A percentile compares a stretch with the other conserved stretches of the same genome.
Conservation (phyloP, 2,888 invertebrate species). For the Drepanosiphum platanoidis region DNA sequence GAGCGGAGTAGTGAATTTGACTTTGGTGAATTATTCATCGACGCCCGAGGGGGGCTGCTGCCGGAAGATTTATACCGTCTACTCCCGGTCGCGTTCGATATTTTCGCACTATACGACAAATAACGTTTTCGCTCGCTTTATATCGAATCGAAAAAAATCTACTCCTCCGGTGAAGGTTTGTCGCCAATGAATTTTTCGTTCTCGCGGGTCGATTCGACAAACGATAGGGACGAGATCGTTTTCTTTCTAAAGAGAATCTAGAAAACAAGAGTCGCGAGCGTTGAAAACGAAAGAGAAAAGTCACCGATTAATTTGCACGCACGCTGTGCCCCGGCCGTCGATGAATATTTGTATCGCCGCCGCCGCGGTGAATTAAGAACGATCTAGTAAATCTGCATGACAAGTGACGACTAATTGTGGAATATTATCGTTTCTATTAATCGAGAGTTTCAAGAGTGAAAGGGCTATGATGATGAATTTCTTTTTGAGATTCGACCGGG, state of each 20-base stretch:
- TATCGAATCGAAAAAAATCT: too few relatives aligned
- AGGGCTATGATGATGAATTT: not conserved
- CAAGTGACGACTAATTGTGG: not conserved
- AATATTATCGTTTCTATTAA: not conserved
- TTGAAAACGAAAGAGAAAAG: slow-evolving; percentile 46
- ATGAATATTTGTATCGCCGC: not conserved
- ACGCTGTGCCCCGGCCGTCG: slow-evolving; percentile 39
- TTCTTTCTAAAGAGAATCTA: slow-evolving; percentile 27
- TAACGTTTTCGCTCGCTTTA: too few relatives aligned
- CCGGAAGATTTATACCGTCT: not conserved
- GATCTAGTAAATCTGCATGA: slow-evolving; percentile 30
- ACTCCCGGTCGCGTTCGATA: too few relatives aligned
- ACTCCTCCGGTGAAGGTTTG: too few relatives aligned
- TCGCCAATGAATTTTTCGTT: too few relatives aligned
- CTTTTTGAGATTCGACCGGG: not conserved
- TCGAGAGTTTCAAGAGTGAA: not conserved
- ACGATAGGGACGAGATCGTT: slow-evolving; percentile 3
- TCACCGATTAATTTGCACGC: not conserved
- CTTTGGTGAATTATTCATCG: not conserved
- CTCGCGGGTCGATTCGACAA: not conserved
- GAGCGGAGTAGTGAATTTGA: not conserved
- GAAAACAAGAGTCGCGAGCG: not conserved
- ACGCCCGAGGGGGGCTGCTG: not conserved
- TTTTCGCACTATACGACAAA: too few relatives aligned
- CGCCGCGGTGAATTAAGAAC: not conserved